Conservation (phyloP, 2,113 vertebrate species). For the Tragulus kanchil region DNA sequence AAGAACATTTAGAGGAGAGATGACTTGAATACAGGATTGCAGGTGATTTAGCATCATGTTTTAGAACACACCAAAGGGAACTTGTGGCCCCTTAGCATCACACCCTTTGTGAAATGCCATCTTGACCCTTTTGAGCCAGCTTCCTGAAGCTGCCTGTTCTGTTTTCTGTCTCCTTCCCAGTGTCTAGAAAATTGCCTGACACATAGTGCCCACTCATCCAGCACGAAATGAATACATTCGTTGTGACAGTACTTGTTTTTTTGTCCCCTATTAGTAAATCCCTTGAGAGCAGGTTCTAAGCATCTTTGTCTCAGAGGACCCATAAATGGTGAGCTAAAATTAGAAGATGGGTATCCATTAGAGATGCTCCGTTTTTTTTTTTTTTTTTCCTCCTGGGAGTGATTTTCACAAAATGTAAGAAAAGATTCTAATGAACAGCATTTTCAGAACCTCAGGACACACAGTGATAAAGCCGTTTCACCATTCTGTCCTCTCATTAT, state of each 20-base stretch:
- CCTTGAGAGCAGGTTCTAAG: neutral
- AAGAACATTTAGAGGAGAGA: neutral
- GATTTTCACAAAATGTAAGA: slow-evolving; percentile 40
- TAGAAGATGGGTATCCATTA: neutral
- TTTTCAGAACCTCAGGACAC: neutral
- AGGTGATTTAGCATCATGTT: neutral
- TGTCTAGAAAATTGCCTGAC: neutral
- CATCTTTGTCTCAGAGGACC: neutral
- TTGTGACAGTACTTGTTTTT: neutral
- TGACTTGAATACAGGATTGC: neutral
- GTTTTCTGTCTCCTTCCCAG: neutral
- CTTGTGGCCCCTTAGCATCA: neutral
- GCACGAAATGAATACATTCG: neutral
- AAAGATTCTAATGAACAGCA: neutral
- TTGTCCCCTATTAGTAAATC: neutral
- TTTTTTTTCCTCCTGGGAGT: neutral
- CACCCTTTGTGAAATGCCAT: neutral
- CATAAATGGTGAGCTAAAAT: neutral
- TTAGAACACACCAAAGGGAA: neutral
- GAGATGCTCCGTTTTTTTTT: neutral
- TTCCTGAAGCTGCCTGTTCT: neutral
- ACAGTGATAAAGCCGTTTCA: neutral
- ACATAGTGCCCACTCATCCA: neutral
- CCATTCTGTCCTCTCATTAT: neutral
- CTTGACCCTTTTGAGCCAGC: neutral